A percentile compares a stretch with the other conserved stretches of the same genome.
phyloP scores from a whole-genome alignment of 2,888 invertebrate genomes.

The Cactoblastis cactorum region DNA sequence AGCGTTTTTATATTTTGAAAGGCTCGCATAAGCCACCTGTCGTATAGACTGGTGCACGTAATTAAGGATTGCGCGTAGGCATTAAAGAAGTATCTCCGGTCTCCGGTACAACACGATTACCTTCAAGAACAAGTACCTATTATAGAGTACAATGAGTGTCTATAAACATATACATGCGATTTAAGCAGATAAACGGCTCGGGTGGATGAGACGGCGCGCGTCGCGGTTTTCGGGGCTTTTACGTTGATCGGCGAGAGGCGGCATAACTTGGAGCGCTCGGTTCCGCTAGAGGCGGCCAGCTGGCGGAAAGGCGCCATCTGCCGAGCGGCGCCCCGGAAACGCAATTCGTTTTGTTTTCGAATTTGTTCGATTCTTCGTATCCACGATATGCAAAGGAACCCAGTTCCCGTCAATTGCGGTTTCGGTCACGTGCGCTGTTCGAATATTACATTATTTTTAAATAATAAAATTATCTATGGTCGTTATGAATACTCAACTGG shows the following conservation, averaged over 20 bases:
- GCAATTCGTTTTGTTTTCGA: conserved; percentile 67
- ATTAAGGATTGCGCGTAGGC: conserved; percentile 60
- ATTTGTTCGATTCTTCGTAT: conserved; percentile 48
- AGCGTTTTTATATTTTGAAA: conserved; percentile 51
- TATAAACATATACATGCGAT: conserved; percentile 12
- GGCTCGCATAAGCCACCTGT: conserved; percentile 70
- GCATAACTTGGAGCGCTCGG: conserved; percentile 39
- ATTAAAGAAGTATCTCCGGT: conserved; percentile 45
- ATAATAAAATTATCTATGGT: conserved; percentile 14
- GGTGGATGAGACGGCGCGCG: not conserved
- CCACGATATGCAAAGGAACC: conserved; percentile 25
- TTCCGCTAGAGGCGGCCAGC: conserved; percentile 54
- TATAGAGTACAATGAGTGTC: conserved; percentile 28
- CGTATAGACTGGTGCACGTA: conserved; percentile 57
- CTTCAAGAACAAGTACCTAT: conserved; percentile 39
- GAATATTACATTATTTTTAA: conserved; percentile 21
- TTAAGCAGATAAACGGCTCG: conserved; percentile 13
- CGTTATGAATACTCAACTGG: conserved; percentile 14
- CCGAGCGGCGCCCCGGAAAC: conserved; percentile 63
- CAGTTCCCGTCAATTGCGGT: conserved; percentile 39
- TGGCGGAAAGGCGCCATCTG: conserved; percentile 79
- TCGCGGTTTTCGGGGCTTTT: conserved; percentile 1
- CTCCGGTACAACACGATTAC: conserved; percentile 43
- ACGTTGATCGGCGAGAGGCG: conserved; percentile 29
- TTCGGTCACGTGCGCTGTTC: conserved; percentile 45